Percentiles rank a stretch among this genome's conserved stretches.
Conservation (phyloP, 2,797 vertebrate species). For the Scolopax bukidnonensis region DNA sequence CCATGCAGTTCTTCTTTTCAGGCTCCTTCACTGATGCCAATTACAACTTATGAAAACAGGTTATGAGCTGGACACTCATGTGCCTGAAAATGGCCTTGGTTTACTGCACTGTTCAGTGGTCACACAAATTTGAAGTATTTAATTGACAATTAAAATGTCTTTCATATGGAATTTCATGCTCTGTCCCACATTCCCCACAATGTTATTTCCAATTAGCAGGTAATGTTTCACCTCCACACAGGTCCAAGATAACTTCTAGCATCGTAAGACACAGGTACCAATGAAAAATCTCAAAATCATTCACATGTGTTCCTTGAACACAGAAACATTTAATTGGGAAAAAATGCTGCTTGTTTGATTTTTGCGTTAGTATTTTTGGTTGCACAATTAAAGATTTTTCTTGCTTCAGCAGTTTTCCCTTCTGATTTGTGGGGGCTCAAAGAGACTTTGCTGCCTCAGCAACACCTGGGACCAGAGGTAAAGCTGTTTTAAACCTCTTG, state of each 20-base stretch:
- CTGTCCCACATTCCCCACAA: neutral
- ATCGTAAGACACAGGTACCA: neutral
- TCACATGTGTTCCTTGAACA: neutral
- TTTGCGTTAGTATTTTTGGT: slow-evolving; percentile 31
- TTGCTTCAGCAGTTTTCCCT: slow-evolving; percentile 69
- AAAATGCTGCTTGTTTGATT: slow-evolving; percentile 19
- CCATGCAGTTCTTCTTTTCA: neutral
- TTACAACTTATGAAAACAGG: neutral
- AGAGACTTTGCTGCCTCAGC: slow-evolving; percentile 66
- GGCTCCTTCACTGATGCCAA: neutral
- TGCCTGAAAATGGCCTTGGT: neutral
- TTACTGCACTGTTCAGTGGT: neutral
- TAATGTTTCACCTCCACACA: neutral
- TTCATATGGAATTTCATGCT: neutral
- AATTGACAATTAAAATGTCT: neutral
- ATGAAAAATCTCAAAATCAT: neutral
- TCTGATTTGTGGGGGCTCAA: slow-evolving; percentile 54
- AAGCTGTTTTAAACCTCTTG: slow-evolving; percentile 64
- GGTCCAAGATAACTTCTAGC: neutral
- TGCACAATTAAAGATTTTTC: slow-evolving; percentile 68
- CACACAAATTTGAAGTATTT: neutral
- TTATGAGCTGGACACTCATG: neutral
- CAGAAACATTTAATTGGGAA: slow-evolving; percentile 22
- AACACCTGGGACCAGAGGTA: slow-evolving; percentile 60
- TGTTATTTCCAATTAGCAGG: neutral